Base-by-base conservation (phyloP, 2,888 invertebrate genomes). In the Erynnis tages region DNA sequence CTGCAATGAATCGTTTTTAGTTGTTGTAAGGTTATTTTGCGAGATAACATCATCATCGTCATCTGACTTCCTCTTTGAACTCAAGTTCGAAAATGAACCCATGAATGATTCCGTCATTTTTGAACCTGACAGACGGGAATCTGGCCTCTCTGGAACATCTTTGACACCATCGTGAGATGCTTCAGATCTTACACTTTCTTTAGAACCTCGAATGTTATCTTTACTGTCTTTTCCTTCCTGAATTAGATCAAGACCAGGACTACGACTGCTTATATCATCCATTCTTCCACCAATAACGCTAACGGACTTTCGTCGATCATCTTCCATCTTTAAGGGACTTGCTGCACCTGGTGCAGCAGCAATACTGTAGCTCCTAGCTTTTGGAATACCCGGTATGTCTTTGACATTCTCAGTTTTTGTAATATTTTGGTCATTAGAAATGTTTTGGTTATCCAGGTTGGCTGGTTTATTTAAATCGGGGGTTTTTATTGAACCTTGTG, bases 281-380 rank as follows among this genome's bases (percentile, higher is more conserved):
- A 77, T 69, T 55, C 72, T 76, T 14, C 86, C 85, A 30, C 91
- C 85, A 23, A 90, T 76, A 45, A 88, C 79, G 62, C 89, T 90
- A 8, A 90, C 76, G 4, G 91, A 90, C 62, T 88, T 86, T 54
- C 91, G 76, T 43, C 91, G 76, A 65, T 91, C 91, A 60, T 91
- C 91, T 57, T 89, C 87, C 55, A 74, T 56, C 66, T 85, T 83
- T 41, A 84, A 69, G 21, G 84, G 82, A 59, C 84, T 85, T 32
- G 85, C 82, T 55, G 90, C 76, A 13, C 87, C 87, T 32, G 88
- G 82, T 59, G 90, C 89, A 21, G 90, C 90, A 52, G 90, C 84
- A 60, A 91, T 86, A 61, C 91, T 91, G 57, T 76, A 91, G 63
- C 91, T 91, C 68, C 91, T 83, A 21, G 85, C 86, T 73, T 91